These are phyloP conservation scores for Asbolus verrucosus DNA, from an alignment of 1,140 invertebrate genomes.

Conservation along the genomic window DNA sequence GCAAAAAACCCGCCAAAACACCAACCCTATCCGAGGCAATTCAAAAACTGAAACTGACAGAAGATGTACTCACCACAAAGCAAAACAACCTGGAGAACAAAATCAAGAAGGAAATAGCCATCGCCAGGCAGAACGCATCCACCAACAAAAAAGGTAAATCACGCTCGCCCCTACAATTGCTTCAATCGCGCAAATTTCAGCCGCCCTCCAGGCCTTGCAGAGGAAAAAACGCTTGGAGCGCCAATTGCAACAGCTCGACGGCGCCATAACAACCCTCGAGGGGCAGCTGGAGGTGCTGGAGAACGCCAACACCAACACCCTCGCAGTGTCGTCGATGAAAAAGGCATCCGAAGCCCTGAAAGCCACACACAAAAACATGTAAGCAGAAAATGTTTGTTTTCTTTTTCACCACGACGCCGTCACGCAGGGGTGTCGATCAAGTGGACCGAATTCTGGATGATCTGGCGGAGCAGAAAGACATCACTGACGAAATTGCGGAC, in stretches of 20 bases:
- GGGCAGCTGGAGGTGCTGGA: slow-evolving; percentile 97
- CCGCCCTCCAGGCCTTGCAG: slow-evolving; percentile 93
- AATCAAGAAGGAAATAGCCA: slow-evolving; percentile 14
- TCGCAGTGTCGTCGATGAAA: slow-evolving; percentile 96
- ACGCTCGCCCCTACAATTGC: too few relatives aligned
- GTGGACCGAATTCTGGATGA: slow-evolving; percentile 99
- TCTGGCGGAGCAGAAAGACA: slow-evolving; percentile 98
- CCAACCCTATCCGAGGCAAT: slow-evolving; percentile 15
- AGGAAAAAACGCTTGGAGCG: slow-evolving; percentile 98
- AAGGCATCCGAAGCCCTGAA: slow-evolving; percentile 96
- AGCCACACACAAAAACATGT: slow-evolving; percentile 95
- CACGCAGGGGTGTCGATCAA: slow-evolving; percentile 93
- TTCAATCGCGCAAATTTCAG: neutral
- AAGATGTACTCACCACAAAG: slow-evolving; percentile 6
- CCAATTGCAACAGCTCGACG: slow-evolving; percentile 97
- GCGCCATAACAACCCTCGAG: slow-evolving; percentile 97
- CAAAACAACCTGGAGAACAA: slow-evolving; percentile 14
- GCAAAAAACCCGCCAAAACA: slow-evolving; percentile 3
- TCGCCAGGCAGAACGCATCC: slow-evolving; percentile 2
- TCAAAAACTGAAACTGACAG: neutral
- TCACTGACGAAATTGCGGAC: slow-evolving; percentile 96
- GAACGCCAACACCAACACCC: slow-evolving; percentile 97
- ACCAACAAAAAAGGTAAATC: slow-evolving; percentile 38
- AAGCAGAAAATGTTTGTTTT: slow-evolving; percentile 64
- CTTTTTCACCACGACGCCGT: slow-evolving; percentile 25